Conservation (phyloP, 2,888 invertebrate species). For the Desoria tigrina region DNA sequence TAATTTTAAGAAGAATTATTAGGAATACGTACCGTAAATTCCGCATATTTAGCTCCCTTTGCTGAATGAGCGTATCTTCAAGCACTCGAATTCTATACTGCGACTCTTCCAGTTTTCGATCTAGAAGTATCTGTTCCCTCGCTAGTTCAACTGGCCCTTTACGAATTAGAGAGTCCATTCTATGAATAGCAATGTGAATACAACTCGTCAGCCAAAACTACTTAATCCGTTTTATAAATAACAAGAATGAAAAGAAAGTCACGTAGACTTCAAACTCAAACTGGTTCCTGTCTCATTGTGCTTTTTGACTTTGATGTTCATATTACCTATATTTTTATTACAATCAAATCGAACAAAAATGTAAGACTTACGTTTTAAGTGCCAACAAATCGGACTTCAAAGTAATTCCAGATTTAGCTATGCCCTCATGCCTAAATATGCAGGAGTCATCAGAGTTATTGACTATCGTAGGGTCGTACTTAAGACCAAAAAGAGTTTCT, state of each 20-base stretch:
- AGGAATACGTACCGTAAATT: slow-evolving; percentile 54
- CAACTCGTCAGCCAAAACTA: background rate
- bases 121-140: slow-evolving; percentile 65
- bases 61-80: slow-evolving; percentile 64
- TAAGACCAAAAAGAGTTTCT: slow-evolving; percentile 44
- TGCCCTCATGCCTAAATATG: too few relatives aligned
- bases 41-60: slow-evolving; percentile 62
- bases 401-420: background rate
- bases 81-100: slow-evolving; percentile 64
- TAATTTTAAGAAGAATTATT: background rate
- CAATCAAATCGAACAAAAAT: too few relatives aligned
- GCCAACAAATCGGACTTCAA: background rate
- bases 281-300: too few relatives aligned
- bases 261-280: too few relatives aligned
- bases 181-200: slow-evolving; percentile 50
- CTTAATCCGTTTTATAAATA: too few relatives aligned
- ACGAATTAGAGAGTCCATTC: slow-evolving; percentile 63
- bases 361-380: background rate
- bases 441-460: background rate
- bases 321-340: too few relatives aligned
- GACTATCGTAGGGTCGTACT: slow-evolving; percentile 8
- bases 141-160: slow-evolving; percentile 65
- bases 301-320: too few relatives aligned
- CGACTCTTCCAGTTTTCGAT: slow-evolving; percentile 65
- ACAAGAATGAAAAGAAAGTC: too few relatives aligned